Evolutionary conservation across 2,113 vertebrate genomes (phyloP).

Genomic region (human (Homo sapiens)): GRCh38 chr2:40324501-40325000

Average conservation of each 20-base stretch:
- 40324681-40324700: too few species aligned
- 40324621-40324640: background rate
- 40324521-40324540: background rate
- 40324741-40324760: background rate
- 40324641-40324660: background rate
- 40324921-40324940: background rate
- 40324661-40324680: fast-evolving
- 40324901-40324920: background rate
- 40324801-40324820: background rate
- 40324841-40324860: background rate
- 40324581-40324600: background rate
- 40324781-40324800: background rate
- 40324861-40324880: background rate
- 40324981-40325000: background rate
- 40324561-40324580: background rate
- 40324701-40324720: background rate
- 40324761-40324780: background rate
- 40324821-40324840: fast-evolving
- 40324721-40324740: background rate
- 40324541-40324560: background rate
- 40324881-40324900: background rate
- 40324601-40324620: background rate
- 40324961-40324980: background rate
- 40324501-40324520: background rate
- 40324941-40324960: background rate